phyloP scores from a whole-genome alignment of 2,113 vertebrate species.

The Bubo scandiacus region DNA sequence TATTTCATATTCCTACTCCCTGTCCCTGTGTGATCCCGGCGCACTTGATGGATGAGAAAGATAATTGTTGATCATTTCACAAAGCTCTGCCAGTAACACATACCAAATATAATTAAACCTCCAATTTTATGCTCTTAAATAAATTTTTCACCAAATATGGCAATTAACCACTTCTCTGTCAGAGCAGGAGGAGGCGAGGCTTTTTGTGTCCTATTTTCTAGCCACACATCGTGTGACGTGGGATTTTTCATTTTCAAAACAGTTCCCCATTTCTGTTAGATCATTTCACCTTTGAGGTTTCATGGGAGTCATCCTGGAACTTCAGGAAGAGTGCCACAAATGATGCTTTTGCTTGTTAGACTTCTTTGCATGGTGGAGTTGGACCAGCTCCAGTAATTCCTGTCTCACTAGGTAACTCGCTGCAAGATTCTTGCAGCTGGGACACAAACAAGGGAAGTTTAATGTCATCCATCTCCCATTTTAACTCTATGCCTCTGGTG shows the following conservation, averaged over 20 bases:
- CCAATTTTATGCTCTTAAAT: constrained; percentile 33
- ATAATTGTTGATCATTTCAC: constrained; percentile 68
- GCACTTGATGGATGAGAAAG: constrained; percentile 56
- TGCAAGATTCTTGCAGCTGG: background rate
- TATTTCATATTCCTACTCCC: constrained; percentile 23
- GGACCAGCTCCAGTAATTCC: background rate
- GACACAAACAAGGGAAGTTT: background rate
- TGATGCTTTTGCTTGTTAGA: background rate
- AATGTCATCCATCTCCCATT: background rate
- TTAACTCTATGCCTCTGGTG: background rate
- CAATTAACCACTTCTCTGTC: constrained; percentile 10
- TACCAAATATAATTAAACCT: constrained; percentile 57
- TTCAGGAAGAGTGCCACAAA: background rate
- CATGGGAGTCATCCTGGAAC: background rate
- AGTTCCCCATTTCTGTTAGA: background rate
- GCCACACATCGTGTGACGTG: background rate
- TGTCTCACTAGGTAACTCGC: background rate
- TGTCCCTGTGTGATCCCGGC: constrained; percentile 51
- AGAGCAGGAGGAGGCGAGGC: background rate
- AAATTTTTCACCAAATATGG: constrained; percentile 20
- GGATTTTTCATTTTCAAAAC: background rate
- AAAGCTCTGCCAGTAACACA: constrained; percentile 37
- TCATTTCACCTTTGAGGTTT: background rate
- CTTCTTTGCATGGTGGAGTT: background rate
- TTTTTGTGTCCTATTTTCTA: background rate